Conservation (phyloP, 2,888 invertebrate genomes). For the Antheraea assamensis region DNA sequence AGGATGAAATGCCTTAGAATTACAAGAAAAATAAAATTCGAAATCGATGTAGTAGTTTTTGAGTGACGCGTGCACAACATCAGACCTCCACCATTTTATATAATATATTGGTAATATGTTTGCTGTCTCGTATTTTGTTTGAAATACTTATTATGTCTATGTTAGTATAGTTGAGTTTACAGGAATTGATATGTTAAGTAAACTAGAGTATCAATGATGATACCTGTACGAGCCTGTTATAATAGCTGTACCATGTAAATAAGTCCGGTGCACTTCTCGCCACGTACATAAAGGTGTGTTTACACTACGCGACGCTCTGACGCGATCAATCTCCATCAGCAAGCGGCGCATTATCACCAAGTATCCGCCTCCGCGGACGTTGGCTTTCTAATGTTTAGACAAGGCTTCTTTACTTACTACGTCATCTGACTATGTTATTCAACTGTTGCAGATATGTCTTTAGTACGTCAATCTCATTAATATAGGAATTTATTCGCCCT, state of each 20-base stretch:
- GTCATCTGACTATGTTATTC: background rate
- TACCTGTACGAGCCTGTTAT: background rate
- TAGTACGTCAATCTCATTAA: background rate
- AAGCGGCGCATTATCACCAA: slow-evolving; percentile 64
- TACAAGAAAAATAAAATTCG: too few relatives aligned
- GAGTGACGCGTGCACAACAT: too few relatives aligned
- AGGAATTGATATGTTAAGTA: background rate
- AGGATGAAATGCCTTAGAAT: too few relatives aligned
- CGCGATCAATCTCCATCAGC: slow-evolving; percentile 77
- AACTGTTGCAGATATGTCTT: background rate
- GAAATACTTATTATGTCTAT: background rate
- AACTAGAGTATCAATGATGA: background rate
- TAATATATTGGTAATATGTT: too few relatives aligned
- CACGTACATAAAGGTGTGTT: slow-evolving; percentile 67
- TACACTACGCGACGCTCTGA: slow-evolving; percentile 49
- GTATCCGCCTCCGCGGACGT: slow-evolving; percentile 57
- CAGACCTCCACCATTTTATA: too few relatives aligned
- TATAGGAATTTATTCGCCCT: background rate
- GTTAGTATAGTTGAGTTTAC: background rate
- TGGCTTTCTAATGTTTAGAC: slow-evolving; percentile 43
- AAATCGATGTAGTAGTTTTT: too few relatives aligned
- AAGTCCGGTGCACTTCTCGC: slow-evolving; percentile 20
- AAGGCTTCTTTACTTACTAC: slow-evolving; percentile 26
- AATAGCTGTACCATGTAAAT: slow-evolving; percentile 48
- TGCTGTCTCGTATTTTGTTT: too few relatives aligned